A percentile compares a stretch with the other conserved stretches of the same genome.
phyloP scores from a whole-genome alignment of 2,113 vertebrate genomes.

The Australoheros scitulus region DNA sequence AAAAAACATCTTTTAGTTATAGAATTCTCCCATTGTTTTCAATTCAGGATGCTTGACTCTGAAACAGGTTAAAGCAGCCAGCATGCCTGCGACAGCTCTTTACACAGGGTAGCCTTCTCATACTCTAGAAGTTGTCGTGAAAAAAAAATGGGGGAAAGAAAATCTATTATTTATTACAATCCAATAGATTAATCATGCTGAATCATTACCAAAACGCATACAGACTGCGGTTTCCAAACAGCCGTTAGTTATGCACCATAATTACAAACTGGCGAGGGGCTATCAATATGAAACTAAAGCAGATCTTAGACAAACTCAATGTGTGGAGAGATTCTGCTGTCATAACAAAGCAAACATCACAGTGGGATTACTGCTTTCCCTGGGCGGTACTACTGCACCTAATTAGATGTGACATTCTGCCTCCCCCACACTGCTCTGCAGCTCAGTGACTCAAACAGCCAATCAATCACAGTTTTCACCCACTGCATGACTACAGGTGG shows the following conservation, averaged over 20 bases:
- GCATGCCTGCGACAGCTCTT: background rate
- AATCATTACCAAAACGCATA: constrained; percentile 3
- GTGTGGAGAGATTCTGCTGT: constrained; percentile 54
- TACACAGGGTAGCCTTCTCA: background rate
- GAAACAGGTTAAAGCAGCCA: too few relatives aligned
- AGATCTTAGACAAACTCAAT: constrained; percentile 47
- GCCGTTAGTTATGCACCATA: constrained; percentile 12
- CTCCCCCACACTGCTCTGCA: constrained; percentile 44
- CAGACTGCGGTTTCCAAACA: constrained; percentile 17
- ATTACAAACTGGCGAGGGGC: constrained; percentile 32
- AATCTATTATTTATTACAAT: background rate
- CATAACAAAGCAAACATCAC: constrained; percentile 66
- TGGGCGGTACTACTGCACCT: constrained; percentile 37
- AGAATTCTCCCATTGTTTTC: background rate
- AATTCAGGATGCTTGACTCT: too few relatives aligned
- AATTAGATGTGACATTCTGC: constrained; percentile 72
- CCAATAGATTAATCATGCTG: constrained; percentile 4
- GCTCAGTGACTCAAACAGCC: constrained; percentile 55
- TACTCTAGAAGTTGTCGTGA: background rate
- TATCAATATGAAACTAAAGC: constrained; percentile 35
- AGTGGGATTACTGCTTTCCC: constrained; percentile 57
- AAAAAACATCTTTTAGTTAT: too few relatives aligned
- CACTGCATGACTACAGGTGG: constrained; percentile 50
- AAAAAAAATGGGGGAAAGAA: background rate
- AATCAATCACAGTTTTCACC: constrained; percentile 57